Evolutionary conservation across 2,113 vertebrate species (phyloP).

Genomic region (Boleophthalmus pectinirostris): DNA sequence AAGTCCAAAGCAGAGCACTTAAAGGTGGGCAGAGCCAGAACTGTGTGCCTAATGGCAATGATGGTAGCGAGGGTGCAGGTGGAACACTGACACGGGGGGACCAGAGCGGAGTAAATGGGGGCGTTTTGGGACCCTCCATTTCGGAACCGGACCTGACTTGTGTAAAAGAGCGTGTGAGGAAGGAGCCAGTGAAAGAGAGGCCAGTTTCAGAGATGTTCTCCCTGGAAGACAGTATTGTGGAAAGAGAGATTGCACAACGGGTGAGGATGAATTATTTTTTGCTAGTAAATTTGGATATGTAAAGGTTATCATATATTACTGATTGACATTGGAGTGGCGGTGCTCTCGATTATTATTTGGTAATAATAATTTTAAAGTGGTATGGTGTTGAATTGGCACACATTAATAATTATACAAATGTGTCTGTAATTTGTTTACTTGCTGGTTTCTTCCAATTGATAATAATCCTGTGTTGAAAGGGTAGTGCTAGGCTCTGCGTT

Average conservation of each 20-base stretch:
- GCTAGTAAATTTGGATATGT: neutral
- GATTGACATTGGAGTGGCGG: too few relatives aligned
- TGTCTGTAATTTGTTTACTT: conserved; percentile 40
- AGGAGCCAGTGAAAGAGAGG: conserved; percentile 93
- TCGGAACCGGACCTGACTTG: conserved; percentile 95
- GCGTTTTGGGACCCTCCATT: conserved; percentile 89
- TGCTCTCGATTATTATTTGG: too few relatives aligned
- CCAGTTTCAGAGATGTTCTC: conserved; percentile 98
- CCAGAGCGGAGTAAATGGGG: conserved; percentile 81
- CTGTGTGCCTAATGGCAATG: conserved; percentile 17
- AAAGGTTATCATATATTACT: too few relatives aligned
- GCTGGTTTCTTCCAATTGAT: conserved; percentile 57
- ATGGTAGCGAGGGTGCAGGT: conserved; percentile 36
- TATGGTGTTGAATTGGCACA: neutral
- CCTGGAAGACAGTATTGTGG: conserved; percentile 95
- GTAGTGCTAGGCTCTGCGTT: conserved; percentile 46
- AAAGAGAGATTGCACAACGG: conserved; percentile 92
- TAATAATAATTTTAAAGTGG: neutral
- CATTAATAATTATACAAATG: neutral
- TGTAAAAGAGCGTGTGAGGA: conserved; percentile 93
- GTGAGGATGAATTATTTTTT: conserved; percentile 71
- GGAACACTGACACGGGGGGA: conserved; percentile 84
- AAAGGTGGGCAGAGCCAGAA: conserved; percentile 75
- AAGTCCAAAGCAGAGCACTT: conserved; percentile 70
- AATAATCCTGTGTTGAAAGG: conserved; percentile 62